phyloP scores from a whole-genome alignment of 2,113 vertebrate genomes.

The Siniperca chuatsi region DNA sequence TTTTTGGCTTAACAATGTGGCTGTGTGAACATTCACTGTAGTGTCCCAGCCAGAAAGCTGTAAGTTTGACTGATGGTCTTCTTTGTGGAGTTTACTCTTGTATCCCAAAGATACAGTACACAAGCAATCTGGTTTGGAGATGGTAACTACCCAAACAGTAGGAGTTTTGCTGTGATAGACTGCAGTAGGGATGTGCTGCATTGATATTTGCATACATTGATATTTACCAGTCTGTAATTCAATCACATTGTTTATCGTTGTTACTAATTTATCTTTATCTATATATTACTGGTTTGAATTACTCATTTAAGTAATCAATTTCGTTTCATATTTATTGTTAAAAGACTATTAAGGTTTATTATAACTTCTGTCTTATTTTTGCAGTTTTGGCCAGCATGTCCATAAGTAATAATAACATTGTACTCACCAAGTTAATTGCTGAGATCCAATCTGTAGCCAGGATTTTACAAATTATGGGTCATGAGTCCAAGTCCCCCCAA shows the following conservation, averaged over 20 bases:
- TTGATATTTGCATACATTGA: too few relatives aligned
- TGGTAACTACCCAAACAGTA: too few relatives aligned
- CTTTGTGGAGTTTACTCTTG: not conserved
- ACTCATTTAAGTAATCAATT: not conserved
- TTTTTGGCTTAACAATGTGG: too few relatives aligned
- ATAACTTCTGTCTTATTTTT: not conserved
- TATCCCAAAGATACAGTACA: not conserved
- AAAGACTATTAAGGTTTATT: not conserved
- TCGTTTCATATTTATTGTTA: not conserved
- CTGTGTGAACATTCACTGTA: not conserved
- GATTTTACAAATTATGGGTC: not conserved
- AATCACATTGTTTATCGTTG: not conserved
- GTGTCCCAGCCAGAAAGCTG: not conserved
- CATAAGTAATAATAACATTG: not conserved
- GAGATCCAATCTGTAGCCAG: not conserved
- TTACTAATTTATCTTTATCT: not conserved
- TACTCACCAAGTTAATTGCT: not conserved
- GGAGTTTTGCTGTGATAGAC: not conserved
- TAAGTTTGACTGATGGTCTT: not conserved
- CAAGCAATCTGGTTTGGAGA: not conserved
- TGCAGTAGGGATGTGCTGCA: not conserved
- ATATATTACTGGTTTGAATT: not conserved
- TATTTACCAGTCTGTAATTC: not conserved
- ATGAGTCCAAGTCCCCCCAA: not conserved
- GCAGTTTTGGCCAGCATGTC: not conserved